These are phyloP conservation scores for Trichosurus vulpecula DNA, from an alignment of 2,797 vertebrate genomes.

Conservation along the genomic window DNA sequence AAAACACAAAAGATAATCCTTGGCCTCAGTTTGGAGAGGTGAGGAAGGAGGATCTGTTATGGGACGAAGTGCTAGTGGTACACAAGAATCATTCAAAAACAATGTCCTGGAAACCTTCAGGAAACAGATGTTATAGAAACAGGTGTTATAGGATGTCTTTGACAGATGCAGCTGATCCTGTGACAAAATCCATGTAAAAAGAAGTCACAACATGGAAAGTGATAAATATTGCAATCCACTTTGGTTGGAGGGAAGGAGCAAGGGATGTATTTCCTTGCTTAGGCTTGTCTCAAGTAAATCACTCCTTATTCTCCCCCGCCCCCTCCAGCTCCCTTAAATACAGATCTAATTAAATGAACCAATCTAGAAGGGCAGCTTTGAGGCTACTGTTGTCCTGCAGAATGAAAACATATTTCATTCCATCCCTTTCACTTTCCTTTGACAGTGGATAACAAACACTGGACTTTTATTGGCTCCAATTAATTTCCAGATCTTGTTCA, in stretches of 20 bases:
- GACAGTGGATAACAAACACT: neutral
- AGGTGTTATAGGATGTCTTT: slow-evolving; percentile 1
- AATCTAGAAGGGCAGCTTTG: neutral
- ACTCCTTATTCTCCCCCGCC: neutral
- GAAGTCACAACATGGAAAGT: neutral
- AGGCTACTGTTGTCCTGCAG: slow-evolving; percentile 35
- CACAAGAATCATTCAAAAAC: neutral
- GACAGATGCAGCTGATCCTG: slow-evolving; percentile 1
- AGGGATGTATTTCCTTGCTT: neutral
- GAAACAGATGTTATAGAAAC: slow-evolving; percentile 16
- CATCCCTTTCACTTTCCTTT: neutral
- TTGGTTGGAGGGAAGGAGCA: neutral
- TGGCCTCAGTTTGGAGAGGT: neutral
- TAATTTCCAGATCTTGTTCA: slow-evolving; percentile 44
- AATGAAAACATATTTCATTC: neutral
- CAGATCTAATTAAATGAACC: slow-evolving; percentile 10
- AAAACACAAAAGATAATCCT: neutral
- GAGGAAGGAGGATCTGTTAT: neutral
- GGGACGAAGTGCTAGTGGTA: neutral
- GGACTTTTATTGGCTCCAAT: neutral
- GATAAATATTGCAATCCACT: neutral
- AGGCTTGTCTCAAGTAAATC: neutral
- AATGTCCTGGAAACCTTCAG: neutral
- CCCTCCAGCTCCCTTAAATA: neutral
- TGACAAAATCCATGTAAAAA: slow-evolving; percentile 26